These are phyloP conservation scores for Zaprionus nigranus DNA, from an alignment of 1,140 invertebrate genomes.

Conservation along the genomic window DNA sequence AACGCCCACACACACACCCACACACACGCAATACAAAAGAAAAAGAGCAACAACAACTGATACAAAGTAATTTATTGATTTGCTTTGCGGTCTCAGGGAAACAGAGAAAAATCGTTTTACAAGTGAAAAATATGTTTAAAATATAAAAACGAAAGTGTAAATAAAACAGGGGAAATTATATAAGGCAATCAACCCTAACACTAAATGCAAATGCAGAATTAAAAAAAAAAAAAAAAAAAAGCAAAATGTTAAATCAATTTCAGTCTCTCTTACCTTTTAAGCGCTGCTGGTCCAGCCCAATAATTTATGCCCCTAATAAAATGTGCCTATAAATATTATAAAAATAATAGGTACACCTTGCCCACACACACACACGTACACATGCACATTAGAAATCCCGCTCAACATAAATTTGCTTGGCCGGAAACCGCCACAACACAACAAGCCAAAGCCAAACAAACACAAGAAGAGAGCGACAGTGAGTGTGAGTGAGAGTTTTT, in stretches of 20 bases:
- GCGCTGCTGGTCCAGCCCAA: conserved; percentile 12
- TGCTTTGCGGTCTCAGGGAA: conserved; percentile 22
- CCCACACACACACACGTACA: conserved; percentile 5
- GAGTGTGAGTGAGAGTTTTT: conserved; percentile 45
- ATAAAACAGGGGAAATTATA: conserved; percentile 59
- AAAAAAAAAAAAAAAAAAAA: too few species aligned
- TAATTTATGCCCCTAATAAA: conserved; percentile 39
- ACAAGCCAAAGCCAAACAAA: conserved; percentile 44
- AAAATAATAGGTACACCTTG: conserved; percentile 9
- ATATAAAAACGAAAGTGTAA: conserved; percentile 35
- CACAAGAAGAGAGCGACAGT: conserved; percentile 23
- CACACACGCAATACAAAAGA: not conserved
- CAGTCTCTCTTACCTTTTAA: conserved; percentile 13
- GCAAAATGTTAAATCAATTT: not conserved
- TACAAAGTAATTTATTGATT: conserved; percentile 59
- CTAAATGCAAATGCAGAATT: too few species aligned
- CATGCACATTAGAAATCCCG: conserved; percentile 3
- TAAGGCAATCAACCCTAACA: conserved; percentile 26
- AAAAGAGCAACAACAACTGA: conserved; percentile 31
- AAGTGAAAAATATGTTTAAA: conserved; percentile 17
- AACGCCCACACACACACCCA: not conserved
- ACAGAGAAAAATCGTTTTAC: conserved; percentile 26
- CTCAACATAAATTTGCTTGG: conserved; percentile 62
- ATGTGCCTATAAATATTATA: conserved; percentile 31
- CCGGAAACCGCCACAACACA: conserved; percentile 53